phyloP scores from a whole-genome alignment of 2,113 vertebrate genomes.

The Sisor rabdophorus region DNA sequence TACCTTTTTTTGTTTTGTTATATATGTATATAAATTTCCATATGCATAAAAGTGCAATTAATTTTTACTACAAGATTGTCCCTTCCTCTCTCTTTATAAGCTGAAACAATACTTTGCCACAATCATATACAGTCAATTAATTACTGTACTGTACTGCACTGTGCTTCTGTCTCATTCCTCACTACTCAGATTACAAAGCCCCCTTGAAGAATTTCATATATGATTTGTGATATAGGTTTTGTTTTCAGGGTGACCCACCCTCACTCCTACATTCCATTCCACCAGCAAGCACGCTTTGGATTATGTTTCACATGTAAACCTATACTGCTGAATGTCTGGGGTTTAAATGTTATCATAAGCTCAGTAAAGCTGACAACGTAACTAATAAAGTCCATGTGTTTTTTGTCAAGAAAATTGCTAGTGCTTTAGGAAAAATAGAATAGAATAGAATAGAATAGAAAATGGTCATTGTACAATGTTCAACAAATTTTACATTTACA shows the following conservation, averaged over 20 bases:
- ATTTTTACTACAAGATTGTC: too few relatives aligned
- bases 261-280: background rate
- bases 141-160: background rate
- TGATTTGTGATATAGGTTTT: background rate
- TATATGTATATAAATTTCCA: too few relatives aligned
- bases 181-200: background rate
- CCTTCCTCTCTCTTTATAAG: background rate
- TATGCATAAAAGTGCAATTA: background rate
- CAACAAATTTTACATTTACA: too few relatives aligned
- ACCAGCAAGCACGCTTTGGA: conserved; percentile 1
- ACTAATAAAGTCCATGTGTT: background rate
- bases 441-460: too few relatives aligned
- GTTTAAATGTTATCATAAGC: background rate
- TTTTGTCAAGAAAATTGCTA: background rate
- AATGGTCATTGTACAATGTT: too few relatives aligned
- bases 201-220: background rate
- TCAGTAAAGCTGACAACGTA: background rate
- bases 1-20: too few relatives aligned
- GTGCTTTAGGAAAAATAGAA: background rate
- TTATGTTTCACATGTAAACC: background rate
- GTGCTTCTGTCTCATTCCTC: background rate
- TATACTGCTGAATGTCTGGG: background rate
- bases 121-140: background rate
- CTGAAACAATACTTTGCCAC: background rate
- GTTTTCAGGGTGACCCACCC: background rate